Conservation (phyloP, 2,113 vertebrate genomes). For the Paramisgurnus dabryanus region DNA sequence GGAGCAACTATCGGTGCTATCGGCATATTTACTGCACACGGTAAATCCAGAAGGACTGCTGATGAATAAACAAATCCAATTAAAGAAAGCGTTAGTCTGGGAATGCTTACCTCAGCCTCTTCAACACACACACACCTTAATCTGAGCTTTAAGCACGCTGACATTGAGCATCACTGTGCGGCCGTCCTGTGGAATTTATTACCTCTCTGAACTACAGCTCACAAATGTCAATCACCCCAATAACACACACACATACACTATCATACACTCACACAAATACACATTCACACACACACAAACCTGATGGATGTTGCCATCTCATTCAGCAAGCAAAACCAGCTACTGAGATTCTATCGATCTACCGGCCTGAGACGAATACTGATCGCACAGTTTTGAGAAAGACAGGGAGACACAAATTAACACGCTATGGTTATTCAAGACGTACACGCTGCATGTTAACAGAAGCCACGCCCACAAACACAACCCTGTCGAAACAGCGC, state of each 20-base stretch:
- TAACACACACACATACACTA: too few relatives aligned
- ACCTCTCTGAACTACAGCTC: slow-evolving; percentile 51
- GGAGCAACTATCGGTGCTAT: slow-evolving; percentile 36
- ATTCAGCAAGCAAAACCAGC: slow-evolving; percentile 38
- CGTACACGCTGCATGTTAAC: neutral
- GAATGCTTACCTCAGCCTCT: slow-evolving; percentile 55
- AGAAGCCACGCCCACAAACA: neutral
- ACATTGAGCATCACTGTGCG: slow-evolving; percentile 37
- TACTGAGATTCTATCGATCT: slow-evolving; percentile 32
- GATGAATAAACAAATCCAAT: slow-evolving; percentile 60
- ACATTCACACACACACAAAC: slow-evolving; percentile 9
- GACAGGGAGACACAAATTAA: neutral
- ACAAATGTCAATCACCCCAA: slow-evolving; percentile 45
- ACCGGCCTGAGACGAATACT: slow-evolving; percentile 39
- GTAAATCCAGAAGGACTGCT: slow-evolving; percentile 49
- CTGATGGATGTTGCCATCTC: slow-evolving; percentile 28
- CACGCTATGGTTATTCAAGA: slow-evolving; percentile 17
- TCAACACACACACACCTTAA: slow-evolving; percentile 36
- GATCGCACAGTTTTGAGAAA: slow-evolving; percentile 9
- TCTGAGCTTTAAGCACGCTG: slow-evolving; percentile 12
- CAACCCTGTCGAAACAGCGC: too few relatives aligned
- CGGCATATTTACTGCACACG: slow-evolving; percentile 43
- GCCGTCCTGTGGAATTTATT: slow-evolving; percentile 55
- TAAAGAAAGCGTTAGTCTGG: slow-evolving; percentile 30
- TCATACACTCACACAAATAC: neutral